phyloP scores from a whole-genome alignment of 1,140 invertebrate genomes.

The Melipona quadrifasciata region DNA sequence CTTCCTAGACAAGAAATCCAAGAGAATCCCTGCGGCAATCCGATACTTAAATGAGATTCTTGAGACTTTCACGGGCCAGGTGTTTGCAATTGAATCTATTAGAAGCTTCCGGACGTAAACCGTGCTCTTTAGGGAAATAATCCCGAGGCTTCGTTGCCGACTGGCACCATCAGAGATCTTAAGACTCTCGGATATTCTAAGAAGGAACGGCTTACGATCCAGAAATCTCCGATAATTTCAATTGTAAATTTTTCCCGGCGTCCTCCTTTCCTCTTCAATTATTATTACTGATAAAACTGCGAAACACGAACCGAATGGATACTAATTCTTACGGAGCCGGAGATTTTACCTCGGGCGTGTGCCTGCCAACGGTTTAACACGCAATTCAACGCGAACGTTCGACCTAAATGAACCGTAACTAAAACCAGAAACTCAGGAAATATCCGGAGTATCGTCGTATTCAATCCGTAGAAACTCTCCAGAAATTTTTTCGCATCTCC shows the following conservation, averaged over 20 bases:
- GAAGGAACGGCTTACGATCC: neutral
- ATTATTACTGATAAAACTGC: neutral
- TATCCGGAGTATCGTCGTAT: neutral
- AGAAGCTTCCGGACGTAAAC: constrained; percentile 5
- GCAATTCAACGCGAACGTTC: neutral
- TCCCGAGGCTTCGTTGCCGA: neutral
- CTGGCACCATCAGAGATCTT: neutral
- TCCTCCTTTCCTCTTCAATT: neutral
- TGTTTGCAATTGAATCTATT: constrained; percentile 30
- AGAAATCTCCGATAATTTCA: neutral
- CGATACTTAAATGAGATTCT: constrained; percentile 20
- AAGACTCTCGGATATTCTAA: neutral
- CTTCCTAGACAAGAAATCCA: neutral
- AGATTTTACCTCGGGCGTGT: neutral
- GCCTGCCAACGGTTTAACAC: neutral
- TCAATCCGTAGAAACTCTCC: neutral
- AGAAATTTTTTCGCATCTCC: neutral
- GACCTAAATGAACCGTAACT: neutral
- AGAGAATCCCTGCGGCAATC: neutral
- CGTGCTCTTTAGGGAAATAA: constrained; percentile 32
- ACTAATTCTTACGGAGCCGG: neutral
- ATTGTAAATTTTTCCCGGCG: neutral
- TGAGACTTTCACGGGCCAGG: neutral
- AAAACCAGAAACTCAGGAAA: neutral
- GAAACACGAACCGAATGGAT: rapidly evolving